phyloP scores from a whole-genome alignment of 2,888 invertebrate species.

The Scotopteryx bipunctaria region DNA sequence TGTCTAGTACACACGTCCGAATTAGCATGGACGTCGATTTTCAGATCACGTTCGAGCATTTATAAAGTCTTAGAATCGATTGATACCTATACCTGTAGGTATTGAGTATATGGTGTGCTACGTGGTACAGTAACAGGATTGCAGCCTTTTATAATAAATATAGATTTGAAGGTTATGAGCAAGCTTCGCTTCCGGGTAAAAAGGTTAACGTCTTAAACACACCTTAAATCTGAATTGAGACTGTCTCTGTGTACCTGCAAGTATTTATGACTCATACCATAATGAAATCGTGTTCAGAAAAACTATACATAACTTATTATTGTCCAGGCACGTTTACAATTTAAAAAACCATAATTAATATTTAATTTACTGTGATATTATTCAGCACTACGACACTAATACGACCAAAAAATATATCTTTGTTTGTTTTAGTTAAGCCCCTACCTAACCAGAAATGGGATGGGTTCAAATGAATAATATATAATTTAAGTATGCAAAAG shows the following conservation, averaged over 20 bases:
- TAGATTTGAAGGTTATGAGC: constrained; percentile 53
- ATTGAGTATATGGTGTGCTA: not conserved
- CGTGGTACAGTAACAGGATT: constrained; percentile 28
- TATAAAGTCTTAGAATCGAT: constrained; percentile 17
- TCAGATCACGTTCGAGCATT: constrained; percentile 31
- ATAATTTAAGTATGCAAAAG: not conserved
- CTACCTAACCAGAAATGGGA: not conserved
- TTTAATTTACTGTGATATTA: not conserved
- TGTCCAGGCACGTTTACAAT: constrained; percentile 4
- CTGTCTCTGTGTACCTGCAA: constrained; percentile 18
- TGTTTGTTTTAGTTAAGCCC: no score
- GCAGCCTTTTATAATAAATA: no score
- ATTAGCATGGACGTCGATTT: constrained; percentile 24
- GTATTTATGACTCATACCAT: constrained; percentile 8
- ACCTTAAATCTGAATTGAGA: constrained; percentile 20
- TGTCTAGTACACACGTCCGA: constrained; percentile 14
- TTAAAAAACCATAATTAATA: not conserved
- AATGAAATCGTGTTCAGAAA: constrained; percentile 3
- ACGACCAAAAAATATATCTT: not conserved
- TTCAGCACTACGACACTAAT: constrained; percentile 1
- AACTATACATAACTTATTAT: not conserved
- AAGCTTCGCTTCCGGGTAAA: constrained; percentile 55
- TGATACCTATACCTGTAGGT: not conserved
- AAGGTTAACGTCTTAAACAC: constrained; percentile 55
- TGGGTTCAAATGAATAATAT: not conserved